Base-by-base conservation (phyloP, 1,140 invertebrate genomes). In the Drosophila lini region DNA sequence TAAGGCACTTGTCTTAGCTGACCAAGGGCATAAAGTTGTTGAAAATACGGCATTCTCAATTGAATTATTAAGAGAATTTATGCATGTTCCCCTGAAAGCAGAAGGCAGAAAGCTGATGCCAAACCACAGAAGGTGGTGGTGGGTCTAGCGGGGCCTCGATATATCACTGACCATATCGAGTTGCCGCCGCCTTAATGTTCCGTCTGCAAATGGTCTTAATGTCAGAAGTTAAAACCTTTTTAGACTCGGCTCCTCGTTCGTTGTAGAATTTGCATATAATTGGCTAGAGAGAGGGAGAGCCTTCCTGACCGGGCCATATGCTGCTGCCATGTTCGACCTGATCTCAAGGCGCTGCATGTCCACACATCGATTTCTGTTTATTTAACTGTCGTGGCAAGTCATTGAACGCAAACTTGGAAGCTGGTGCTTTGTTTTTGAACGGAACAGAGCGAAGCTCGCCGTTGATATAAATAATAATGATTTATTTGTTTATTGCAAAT, bases 401-500 rank as follows among this genome's bases (percentile, higher is more conserved):
- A 83, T 86, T 80, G 83, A 83, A 80, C 80, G 83, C 59, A 71
- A 81, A 85, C 63, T 63, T 70, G 41, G 64, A 53, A 55, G 34
- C 52, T 70, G 47, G 5, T 31, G 81, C 81, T 85, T 85, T 85
- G 81, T 85, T 75, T 81, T 70, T 69, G n/a, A 67, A 62, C 31
- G 36, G 62, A 67, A 67, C 64, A 52, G 45, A 68, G 28, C 65
- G 13, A 2, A 38, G 34, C 52, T 34, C 3, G 44, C 16, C 32
- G 38, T 75, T 82, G 60, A 76, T 78, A 81, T 86, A 88, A 88
- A 83, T 88, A 88, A 83, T 88, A 86, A 86, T 86, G 83, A 86
- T 86, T 86, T 88, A 86, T 88, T 86, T 88, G 84, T 89, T 89
- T 88, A 88, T 88, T 80, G 77, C 64, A 80, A 83, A 83, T 69